Evolutionary conservation across 2,797 vertebrate genomes (phyloP), one percentile per base, ranked within the genome.

Genomic region (Picus viridis): DNA sequence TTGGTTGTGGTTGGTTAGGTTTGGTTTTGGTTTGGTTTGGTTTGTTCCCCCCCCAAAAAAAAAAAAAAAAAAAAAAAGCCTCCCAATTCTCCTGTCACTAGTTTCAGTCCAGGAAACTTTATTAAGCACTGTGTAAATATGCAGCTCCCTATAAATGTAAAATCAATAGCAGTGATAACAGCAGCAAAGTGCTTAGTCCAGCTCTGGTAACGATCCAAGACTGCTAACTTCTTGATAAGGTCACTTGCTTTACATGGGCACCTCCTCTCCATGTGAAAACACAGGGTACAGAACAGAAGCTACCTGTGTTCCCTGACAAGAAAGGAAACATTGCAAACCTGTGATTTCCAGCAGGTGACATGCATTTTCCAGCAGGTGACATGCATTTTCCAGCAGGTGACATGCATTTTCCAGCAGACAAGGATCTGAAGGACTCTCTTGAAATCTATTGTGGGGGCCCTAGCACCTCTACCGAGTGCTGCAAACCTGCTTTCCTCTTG

Each of bases 61-160:
- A 6, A n/a, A 12, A 41, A 4, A 23, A 43, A 34, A 36, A 39
- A 62, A 15, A 30, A 39, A 78, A 72, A 6, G 10, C 39, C 36
- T 92, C 58, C 32, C 24, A n/a, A 4, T 84, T 94, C 45, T 89
- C 45, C 29, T 89, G 3, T 77, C 47, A 43, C 27, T 86, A 84
- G 54, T 39, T 82, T 63, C n/a, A 69, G 79, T 91, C 71, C 94
- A 90, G 95, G 95, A 96, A 96, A 91, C 75, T 95, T 96, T 92
- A 90, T 94, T 86, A 92, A 96, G 81, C 62, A n/a, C 88, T 94
- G 88, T 96, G 94, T 92, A 96, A 92, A 96, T 95, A 86, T 94
- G 49, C 86, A 88, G 72, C 81, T 86, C 57, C 92, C 88, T 95
- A n/a, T 92, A 93, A 96, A 96, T 93, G 94, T 90, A 82, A 93